Evolutionary conservation across 2,797 vertebrate species (phyloP).

Genomic region (Chloroceryle amazona): DNA sequence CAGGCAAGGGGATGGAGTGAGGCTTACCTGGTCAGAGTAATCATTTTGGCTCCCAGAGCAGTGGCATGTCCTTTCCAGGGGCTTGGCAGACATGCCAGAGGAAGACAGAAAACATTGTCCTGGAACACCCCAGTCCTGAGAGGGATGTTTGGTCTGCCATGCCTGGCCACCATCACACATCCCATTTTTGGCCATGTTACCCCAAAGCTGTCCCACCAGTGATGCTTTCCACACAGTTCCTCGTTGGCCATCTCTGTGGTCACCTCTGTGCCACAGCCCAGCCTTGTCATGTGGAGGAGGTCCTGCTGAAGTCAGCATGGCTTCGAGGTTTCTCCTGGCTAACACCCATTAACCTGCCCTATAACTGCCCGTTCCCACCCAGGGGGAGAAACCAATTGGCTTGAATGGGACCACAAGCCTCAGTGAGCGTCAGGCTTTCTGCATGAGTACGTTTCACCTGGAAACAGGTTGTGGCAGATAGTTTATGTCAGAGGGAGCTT

Average conservation of each 20-base stretch:
- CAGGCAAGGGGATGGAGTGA: not conserved
- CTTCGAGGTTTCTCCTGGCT: not conserved
- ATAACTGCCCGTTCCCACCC: not conserved
- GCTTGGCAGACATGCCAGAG: not conserved
- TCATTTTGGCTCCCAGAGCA: not conserved
- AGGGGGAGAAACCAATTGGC: not conserved
- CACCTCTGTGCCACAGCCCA: rapidly evolving
- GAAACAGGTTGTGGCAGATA: not conserved
- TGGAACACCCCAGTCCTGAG: not conserved
- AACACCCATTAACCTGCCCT: not conserved
- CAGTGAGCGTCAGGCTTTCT: not conserved
- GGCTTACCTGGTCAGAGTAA: not conserved
- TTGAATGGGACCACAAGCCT: not conserved
- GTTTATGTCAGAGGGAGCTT: not conserved
- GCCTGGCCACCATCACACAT: rapidly evolving
- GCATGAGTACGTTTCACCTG: rapidly evolving
- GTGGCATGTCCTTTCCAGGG: rapidly evolving
- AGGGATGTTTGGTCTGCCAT: not conserved
- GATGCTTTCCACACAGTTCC: not conserved
- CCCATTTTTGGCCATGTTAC: not conserved
- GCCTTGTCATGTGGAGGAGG: rapidly evolving
- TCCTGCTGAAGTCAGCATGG: not conserved
- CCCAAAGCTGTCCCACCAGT: not conserved
- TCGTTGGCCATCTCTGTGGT: not conserved
- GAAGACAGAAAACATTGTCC: not conserved